phyloP scores from a whole-genome alignment of 2,797 vertebrate species.

The Pteronotus mesoamericanus region DNA sequence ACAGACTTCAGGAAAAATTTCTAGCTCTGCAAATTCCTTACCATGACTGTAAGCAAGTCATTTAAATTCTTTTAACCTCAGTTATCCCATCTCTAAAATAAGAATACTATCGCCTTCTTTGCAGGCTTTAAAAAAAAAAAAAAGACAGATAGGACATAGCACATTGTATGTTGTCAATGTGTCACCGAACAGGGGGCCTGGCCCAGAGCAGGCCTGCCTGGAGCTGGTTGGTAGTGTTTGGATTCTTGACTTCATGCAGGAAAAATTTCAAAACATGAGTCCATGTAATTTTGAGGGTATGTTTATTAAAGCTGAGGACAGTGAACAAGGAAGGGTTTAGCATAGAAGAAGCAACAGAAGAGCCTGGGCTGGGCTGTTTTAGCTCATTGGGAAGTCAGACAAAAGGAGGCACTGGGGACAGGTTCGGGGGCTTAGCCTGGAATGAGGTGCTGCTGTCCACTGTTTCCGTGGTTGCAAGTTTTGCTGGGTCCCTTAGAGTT shows the following conservation, averaged over 20 bases:
- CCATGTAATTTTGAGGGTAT: neutral
- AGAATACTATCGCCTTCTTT: neutral
- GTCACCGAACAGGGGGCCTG: neutral
- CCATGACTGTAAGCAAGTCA: slow-evolving; percentile 17
- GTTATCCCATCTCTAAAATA: slow-evolving; percentile 37
- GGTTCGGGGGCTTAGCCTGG: neutral
- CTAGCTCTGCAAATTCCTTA: neutral
- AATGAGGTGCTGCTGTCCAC: neutral
- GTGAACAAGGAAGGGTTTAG: neutral
- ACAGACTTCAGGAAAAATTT: neutral
- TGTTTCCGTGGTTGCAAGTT: neutral
- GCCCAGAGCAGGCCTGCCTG: neutral
- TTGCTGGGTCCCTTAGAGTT: neutral
- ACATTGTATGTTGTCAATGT: neutral
- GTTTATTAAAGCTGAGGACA: neutral
- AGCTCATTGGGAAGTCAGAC: neutral
- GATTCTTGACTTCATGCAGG: neutral
- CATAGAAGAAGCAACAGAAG: neutral
- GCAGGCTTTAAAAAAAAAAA: neutral
- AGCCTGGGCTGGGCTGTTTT: neutral
- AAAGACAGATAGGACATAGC: neutral
- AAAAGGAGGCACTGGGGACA: neutral
- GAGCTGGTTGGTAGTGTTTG: neutral
- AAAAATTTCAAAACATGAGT: neutral
- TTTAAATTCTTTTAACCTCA: slow-evolving; percentile 3